phyloP scores from a whole-genome alignment of 2,888 invertebrate genomes.

The Ephialtes manifestator region DNA sequence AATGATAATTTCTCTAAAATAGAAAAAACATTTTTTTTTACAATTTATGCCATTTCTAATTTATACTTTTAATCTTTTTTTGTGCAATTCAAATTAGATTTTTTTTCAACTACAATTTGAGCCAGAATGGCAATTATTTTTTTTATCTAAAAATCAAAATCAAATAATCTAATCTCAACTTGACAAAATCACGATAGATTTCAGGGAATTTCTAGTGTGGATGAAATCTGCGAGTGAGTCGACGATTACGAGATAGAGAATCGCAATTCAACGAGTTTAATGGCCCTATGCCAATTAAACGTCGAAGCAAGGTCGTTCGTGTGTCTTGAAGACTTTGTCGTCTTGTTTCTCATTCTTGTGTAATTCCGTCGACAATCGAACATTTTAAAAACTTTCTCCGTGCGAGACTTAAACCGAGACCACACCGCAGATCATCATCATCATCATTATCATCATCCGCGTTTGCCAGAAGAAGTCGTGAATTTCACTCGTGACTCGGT shows the following conservation, averaged over 20 bases:
- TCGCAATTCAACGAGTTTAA: slow-evolving; percentile 28
- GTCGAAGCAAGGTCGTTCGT: slow-evolving; percentile 65
- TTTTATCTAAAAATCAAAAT: too few relatives aligned
- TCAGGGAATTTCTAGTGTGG: not conserved
- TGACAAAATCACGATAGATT: too few relatives aligned
- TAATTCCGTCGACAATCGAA: slow-evolving; percentile 63
- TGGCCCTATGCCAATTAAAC: slow-evolving; percentile 60
- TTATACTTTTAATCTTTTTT: too few relatives aligned
- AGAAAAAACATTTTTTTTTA: too few relatives aligned
- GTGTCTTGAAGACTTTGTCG: slow-evolving; percentile 20
- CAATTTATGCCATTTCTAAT: too few relatives aligned
- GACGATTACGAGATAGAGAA: slow-evolving; percentile 44
- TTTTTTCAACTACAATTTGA: too few relatives aligned
- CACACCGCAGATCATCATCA: slow-evolving; percentile 33
- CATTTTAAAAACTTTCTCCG: slow-evolving; percentile 66
- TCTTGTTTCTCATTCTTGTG: slow-evolving; percentile 51
- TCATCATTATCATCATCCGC: slow-evolving; percentile 52
- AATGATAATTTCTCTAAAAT: too few relatives aligned
- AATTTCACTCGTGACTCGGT: slow-evolving; percentile 65
- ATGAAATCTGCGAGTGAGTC: slow-evolving; percentile 8
- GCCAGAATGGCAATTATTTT: too few relatives aligned
- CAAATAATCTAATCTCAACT: too few relatives aligned
- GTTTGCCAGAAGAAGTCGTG: slow-evolving; percentile 40
- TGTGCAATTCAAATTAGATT: too few relatives aligned
- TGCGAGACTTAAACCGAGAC: slow-evolving; percentile 20